A percentile compares a stretch with the other conserved stretches of the same genome.
Evolutionary conservation across 2,888 invertebrate genomes (phyloP).

Genomic region (Synergus japonicus): DNA sequence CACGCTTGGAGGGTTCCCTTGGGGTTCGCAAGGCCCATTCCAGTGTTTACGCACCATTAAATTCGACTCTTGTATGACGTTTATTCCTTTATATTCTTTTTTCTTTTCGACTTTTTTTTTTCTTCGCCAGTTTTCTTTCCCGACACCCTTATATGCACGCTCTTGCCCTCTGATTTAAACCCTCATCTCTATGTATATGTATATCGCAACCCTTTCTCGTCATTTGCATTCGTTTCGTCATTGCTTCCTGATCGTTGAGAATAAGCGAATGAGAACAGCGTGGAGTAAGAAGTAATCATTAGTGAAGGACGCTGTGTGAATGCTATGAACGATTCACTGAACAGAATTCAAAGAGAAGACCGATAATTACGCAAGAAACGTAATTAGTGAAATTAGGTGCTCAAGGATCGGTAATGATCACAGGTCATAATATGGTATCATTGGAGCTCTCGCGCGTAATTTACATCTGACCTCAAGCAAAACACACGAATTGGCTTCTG

Average conservation of each 20-base stretch:
- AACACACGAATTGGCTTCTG: neutral
- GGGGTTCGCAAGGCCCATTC: constrained; percentile 49
- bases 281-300: constrained; percentile 34
- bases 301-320: constrained; percentile 26
- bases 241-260: constrained; percentile 38
- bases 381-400: constrained; percentile 52
- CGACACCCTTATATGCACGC: constrained; percentile 31
- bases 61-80: constrained; percentile 70
- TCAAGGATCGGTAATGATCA: constrained; percentile 39
- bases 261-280: neutral
- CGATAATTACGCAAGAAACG: constrained; percentile 44
- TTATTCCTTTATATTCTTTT: constrained; percentile 68
- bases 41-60: constrained; percentile 75
- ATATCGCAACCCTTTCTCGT: constrained; percentile 49
- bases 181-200: constrained; percentile 10
- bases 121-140: neutral
- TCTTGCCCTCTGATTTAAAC: constrained; percentile 18
- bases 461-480: constrained; percentile 28
- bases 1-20: constrained; percentile 28
- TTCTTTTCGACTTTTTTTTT: constrained; percentile 45
- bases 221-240: constrained; percentile 56
- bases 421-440: constrained; percentile 20
- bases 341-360: constrained; percentile 1
- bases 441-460: constrained; percentile 10
- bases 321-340: neutral